Conservation (phyloP, 2,888 invertebrate species). For the Schizaphis graminum region DNA sequence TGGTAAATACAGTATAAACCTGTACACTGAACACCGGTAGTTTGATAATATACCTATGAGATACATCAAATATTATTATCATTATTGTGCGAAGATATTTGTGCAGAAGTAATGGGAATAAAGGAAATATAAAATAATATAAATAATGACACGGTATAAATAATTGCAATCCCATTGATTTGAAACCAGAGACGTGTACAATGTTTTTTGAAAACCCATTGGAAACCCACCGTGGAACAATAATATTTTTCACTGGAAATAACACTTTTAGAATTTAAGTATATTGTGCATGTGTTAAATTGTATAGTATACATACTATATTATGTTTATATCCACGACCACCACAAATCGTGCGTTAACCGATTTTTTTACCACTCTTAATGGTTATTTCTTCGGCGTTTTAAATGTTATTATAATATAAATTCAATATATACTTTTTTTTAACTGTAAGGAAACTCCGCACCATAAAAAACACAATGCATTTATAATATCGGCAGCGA, state of each 20-base stretch:
- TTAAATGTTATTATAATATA: background rate
- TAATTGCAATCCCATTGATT: background rate
- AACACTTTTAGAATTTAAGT: background rate
- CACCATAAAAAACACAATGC: background rate
- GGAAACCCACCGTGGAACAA: background rate
- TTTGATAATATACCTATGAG: background rate
- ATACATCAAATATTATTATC: too few relatives aligned
- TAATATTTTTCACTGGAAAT: background rate
- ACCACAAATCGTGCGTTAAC: background rate
- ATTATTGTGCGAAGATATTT: too few relatives aligned
- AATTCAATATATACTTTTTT: background rate
- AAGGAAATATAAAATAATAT: background rate
- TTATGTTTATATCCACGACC: background rate
- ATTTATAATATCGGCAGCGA: background rate
- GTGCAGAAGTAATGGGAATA: background rate
- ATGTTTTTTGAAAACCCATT: background rate
- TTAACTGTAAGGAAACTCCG: background rate
- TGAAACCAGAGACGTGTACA: background rate
- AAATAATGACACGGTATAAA: background rate
- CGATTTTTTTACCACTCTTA: background rate
- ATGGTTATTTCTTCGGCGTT: background rate
- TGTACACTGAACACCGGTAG: background rate
- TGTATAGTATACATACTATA: background rate
- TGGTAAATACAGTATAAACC: background rate
- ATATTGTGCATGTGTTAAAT: background rate